Base-by-base conservation (phyloP, 2,797 vertebrate species). In the Psittacula echo region DNA sequence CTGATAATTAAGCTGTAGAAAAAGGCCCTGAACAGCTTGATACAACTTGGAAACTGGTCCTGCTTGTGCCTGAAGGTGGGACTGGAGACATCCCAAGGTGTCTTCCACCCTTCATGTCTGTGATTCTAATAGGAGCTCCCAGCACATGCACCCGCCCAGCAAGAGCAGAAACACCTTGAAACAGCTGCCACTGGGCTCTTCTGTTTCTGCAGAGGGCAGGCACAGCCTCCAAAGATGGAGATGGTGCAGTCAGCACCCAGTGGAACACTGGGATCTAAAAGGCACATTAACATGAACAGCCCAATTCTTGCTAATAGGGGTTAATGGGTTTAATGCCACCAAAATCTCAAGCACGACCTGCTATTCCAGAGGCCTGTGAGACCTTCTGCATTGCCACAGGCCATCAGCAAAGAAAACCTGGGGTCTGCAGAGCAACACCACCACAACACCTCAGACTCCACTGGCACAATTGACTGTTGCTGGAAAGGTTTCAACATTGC, bases 161-260 rank as follows among this genome's bases (percentile, higher is more conserved):
- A 30, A n/a, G 66, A 82, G 34, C 45, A 78, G 39, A 37, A 62
- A 18, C 67, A 34, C 32, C 47, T 65, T 39, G 7, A 3, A 65
- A 47, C 2, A 1, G 75, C 39, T 75, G 42, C 24, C 16, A 0
- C 8, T 1, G 4, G 70, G 70, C n/a, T 54, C 3, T 29, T 23
- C 16, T 20, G 27, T 5, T 48, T 61, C 37, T 32, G 50, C 1
- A 0, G 41, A 42, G 45, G 37, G 53, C 80, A 81, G n/a, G 41
- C 20, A 37, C 14, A 20, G 58, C 6, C 45, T 45, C 54, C 41
- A 45, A 50, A 32, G 76, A 4, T n/a, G n/a, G 45, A 50, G 74
- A 9, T 0, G 10, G 61, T 20, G 41, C 44, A 11, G 19, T 30
- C n/a, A 17, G 22, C 39, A 16, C 22, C 22, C 14, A 11, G 22